Evolutionary conservation across 2,113 vertebrate species (phyloP).

Genomic region (Alouatta palliata): DNA sequence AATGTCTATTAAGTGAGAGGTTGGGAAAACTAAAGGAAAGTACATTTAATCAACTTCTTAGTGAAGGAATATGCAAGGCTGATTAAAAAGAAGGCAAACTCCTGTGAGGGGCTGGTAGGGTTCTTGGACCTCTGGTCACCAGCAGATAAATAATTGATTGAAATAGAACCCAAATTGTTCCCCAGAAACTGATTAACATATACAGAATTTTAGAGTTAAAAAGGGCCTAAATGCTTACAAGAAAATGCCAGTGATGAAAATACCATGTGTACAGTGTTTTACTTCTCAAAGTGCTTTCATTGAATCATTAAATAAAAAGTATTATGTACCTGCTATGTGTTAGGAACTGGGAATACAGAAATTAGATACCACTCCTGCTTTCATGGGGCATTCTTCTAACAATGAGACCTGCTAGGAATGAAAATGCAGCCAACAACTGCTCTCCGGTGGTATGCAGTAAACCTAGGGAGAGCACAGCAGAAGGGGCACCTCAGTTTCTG

Average conservation of each 20-base stretch:
- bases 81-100: background rate
- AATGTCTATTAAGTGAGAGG: background rate
- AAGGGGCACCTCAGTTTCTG: background rate
- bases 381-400: slow-evolving; percentile 9
- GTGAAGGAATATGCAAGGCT: background rate
- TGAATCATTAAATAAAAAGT: slow-evolving; percentile 47
- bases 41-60: background rate
- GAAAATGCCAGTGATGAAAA: slow-evolving; percentile 26
- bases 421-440: background rate
- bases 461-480: background rate
- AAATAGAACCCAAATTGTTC: slow-evolving; percentile 35
- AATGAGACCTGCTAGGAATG: background rate
- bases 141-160: background rate
- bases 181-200: slow-evolving; percentile 3
- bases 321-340: background rate
- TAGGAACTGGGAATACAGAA: background rate
- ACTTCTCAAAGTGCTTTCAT: slow-evolving; percentile 26
- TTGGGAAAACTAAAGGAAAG: slow-evolving; percentile 15
- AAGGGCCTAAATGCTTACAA: background rate
- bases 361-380: background rate
- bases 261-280: background rate
- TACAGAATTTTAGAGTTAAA: slow-evolving; percentile 1
- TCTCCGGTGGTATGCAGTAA: background rate
- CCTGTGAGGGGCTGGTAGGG: background rate
- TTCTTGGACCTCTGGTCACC: background rate